Base-by-base conservation (phyloP, 53 echinoderm and acorn worm genomes). In the Holothuria scabra region DNA sequence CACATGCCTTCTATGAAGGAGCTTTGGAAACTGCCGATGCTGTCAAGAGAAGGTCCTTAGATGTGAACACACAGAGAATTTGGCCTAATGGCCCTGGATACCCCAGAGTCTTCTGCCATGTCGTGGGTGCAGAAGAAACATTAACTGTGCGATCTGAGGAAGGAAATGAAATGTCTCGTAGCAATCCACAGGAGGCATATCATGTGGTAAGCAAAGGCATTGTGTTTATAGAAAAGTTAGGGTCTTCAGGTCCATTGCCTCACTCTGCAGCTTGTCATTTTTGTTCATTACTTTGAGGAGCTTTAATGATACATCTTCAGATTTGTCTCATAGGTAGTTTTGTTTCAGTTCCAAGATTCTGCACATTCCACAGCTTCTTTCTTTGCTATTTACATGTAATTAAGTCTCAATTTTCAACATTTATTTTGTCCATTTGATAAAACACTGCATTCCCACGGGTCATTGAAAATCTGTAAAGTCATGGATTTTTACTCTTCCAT, bases 111-210 rank as follows among this genome's bases (percentile, higher is more conserved):
- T 94, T 97, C 87, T 97, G 97, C 71, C 94, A 97, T 64, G 91
- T 97, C 28, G 92, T 92, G 19, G 97, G 97, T 35, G 90, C 79
- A 34, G 97, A 97, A 66, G 97, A 94, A 59, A 92, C 92, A 4
- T 58, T 91, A 79, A 89, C 97, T 8, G 97, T 97, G 22, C 92
- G 92, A 48, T 92, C 92, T 22, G 90, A 84, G 7, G 92, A 97
- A 44, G 97, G 92, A 9, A 92, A 89, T 37, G 97, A 97, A 69
- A 92, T 84, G 83, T 94, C 93, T 57, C 88, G 86, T 63, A 88
- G 88, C 35, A 97, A 97, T 80, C 90, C 87, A 25, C 90, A 90
- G 35, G 97, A 97, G 49, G 89, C 92, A 23, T 82, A 67, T 32
- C 93, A 97, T 65, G 90, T 90, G 76, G 93, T 96, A 74, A 80